Percentiles rank a stretch among this genome's conserved stretches.
Conservation (phyloP, 1,140 invertebrate species). For the Centruroides sculpturatus region DNA sequence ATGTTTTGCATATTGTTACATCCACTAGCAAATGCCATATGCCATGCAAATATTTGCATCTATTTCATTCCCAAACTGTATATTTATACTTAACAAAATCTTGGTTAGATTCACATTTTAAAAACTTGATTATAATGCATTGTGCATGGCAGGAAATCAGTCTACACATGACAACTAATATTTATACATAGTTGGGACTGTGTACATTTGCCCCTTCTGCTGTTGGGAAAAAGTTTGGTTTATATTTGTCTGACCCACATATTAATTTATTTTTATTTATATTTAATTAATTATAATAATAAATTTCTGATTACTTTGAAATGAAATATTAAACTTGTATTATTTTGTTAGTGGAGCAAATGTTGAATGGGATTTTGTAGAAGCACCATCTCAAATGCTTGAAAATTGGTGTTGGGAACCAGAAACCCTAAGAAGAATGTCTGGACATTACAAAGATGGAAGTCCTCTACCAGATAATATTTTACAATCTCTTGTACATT, state of each 20-base stretch:
- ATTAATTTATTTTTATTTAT: neutral
- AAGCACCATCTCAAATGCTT: slow-evolving; percentile 42
- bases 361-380: slow-evolving; percentile 41
- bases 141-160: too few species aligned
- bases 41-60: too few species aligned
- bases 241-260: neutral
- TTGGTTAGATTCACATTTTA: too few species aligned
- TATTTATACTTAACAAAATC: too few species aligned
- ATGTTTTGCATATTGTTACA: too few species aligned
- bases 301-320: neutral
- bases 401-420: slow-evolving; percentile 43
- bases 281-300: neutral
- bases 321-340: neutral
- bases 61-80: too few species aligned
- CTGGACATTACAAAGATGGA: slow-evolving; percentile 33
- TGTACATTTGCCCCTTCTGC: too few species aligned
- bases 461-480: slow-evolving; percentile 33
- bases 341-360: slow-evolving; percentile 27
- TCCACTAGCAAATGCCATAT: too few species aligned
- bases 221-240: neutral
- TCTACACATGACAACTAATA: too few species aligned
- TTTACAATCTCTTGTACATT: slow-evolving; percentile 33
- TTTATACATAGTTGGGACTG: too few species aligned
- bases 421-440: slow-evolving; percentile 36
- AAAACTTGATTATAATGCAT: too few species aligned